Evolutionary conservation across 23 tunicate species (phyloP).

Genomic region (Styela clava): DNA sequence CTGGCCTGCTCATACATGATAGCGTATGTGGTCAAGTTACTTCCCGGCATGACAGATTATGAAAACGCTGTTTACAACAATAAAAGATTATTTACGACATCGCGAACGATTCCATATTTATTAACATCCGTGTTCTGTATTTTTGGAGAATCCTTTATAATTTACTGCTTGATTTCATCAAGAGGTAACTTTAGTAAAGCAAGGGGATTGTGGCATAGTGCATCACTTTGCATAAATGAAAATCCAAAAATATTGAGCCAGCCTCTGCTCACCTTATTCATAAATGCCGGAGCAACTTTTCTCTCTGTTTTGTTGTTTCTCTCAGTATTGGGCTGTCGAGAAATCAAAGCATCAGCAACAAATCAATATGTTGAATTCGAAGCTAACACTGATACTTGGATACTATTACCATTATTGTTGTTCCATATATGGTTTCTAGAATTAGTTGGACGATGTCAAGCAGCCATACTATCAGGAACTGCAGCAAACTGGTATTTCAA

Average conservation of each 20-base stretch:
- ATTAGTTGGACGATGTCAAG: constrained; percentile 31
- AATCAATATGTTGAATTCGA: not conserved
- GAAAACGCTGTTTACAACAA: not conserved
- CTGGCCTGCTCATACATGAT: not conserved
- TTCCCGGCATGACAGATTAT: too few relatives aligned
- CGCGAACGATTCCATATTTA: not conserved
- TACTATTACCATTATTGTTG: not conserved
- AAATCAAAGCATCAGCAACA: constrained; percentile 23
- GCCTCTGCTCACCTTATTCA: constrained; percentile 43
- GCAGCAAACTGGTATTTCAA: constrained; percentile 67
- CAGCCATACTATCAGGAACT: constrained; percentile 48
- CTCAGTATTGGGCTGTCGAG: constrained; percentile 31
- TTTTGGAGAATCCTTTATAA: not conserved
- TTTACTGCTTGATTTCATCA: not conserved
- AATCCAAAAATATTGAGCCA: constrained; percentile 57
- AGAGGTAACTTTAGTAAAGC: not conserved
- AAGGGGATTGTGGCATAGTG: constrained; percentile 37
- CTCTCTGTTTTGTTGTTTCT: constrained; percentile 6
- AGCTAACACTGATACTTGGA: not conserved
- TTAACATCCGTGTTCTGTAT: not conserved
- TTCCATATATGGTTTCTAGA: constrained; percentile 40
- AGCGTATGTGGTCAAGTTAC: too few relatives aligned
- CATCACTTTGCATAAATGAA: constrained; percentile 37
- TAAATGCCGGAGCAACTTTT: not conserved
- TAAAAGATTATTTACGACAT: not conserved